Percentiles rank a stretch among this genome's conserved stretches.
phyloP scores from a whole-genome alignment of 2,113 vertebrate species.

The Halcyon senegalensis region DNA sequence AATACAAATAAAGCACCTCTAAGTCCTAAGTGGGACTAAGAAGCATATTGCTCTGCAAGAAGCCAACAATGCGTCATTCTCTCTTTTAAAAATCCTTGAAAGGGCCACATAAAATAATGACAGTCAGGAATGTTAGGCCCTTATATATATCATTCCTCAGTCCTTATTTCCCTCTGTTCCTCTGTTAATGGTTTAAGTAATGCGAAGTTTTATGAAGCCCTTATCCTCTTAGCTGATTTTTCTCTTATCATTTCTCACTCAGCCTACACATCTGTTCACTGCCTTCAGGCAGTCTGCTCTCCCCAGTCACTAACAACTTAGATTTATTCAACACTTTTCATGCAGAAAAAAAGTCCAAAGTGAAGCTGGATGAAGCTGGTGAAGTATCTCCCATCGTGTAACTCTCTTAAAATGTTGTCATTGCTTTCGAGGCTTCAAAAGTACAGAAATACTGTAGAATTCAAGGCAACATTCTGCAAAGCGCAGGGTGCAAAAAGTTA shows the following conservation, averaged over 20 bases:
- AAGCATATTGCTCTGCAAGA: rapidly evolving
- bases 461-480: background rate
- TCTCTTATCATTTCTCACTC: constrained; percentile 35
- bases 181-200: constrained; percentile 10
- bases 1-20: background rate
- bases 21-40: background rate
- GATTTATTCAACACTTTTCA: constrained; percentile 38
- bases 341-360: background rate
- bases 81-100: background rate
- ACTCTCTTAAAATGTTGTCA: background rate
- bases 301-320: constrained; percentile 20
- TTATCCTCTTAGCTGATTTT: constrained; percentile 32
- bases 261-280: constrained; percentile 49
- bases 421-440: background rate
- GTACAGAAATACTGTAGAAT: background rate
- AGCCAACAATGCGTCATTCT: background rate
- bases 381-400: background rate
- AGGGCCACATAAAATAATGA: background rate
- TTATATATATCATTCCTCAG: background rate
- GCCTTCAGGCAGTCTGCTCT: constrained; percentile 38
- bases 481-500: background rate
- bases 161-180: background rate
- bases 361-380: background rate
- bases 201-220: constrained; percentile 6
- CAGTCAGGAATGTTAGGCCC: background rate